Percentiles rank a stretch among this genome's conserved stretches.
These are phyloP conservation scores for Acronicta alni DNA, from an alignment of 2,888 invertebrate genomes.

Conservation along the genomic window DNA sequence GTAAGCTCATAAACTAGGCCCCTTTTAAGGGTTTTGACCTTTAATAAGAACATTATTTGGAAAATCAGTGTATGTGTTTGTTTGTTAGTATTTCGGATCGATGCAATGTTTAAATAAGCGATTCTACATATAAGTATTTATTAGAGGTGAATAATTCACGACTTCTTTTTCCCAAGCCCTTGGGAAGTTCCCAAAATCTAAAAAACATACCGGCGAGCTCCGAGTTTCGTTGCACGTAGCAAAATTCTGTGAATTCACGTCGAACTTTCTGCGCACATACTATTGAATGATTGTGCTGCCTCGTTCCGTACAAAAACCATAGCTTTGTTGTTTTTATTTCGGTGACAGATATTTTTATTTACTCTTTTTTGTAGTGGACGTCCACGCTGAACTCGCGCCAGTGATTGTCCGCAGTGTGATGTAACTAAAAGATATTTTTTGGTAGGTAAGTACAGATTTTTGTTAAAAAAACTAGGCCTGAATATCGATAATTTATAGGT, in stretches of 20 bases:
- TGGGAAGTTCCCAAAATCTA: too few relatives aligned
- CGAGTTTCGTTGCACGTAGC: too few relatives aligned
- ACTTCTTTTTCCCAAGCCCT: too few relatives aligned
- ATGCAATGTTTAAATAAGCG: too few relatives aligned
- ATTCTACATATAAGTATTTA: too few relatives aligned
- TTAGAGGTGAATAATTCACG: too few relatives aligned
- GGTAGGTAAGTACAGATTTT: neutral
- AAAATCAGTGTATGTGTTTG: too few relatives aligned
- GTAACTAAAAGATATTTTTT: slow-evolving; percentile 2
- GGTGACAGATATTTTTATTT: slow-evolving; percentile 4
- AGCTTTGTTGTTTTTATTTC: slow-evolving; percentile 3
- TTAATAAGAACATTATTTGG: slow-evolving; percentile 6
- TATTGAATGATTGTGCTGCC: neutral
- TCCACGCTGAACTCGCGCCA: slow-evolving; percentile 1
- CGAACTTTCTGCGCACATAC: neutral
- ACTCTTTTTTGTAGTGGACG: slow-evolving; percentile 1
- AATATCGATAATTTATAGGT: too few relatives aligned
- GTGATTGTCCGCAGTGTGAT: slow-evolving; percentile 8
- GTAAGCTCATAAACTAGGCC: slow-evolving; percentile 43
- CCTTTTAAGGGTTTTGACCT: slow-evolving; percentile 43
- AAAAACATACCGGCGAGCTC: too few relatives aligned
- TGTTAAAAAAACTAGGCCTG: too few relatives aligned
- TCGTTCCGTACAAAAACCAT: neutral
- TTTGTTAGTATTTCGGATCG: too few relatives aligned
- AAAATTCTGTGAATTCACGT: neutral